These are phyloP conservation scores for Drosophila sp. DNA, from an alignment of 1,140 invertebrate genomes.

Conservation along the genomic window DNA sequence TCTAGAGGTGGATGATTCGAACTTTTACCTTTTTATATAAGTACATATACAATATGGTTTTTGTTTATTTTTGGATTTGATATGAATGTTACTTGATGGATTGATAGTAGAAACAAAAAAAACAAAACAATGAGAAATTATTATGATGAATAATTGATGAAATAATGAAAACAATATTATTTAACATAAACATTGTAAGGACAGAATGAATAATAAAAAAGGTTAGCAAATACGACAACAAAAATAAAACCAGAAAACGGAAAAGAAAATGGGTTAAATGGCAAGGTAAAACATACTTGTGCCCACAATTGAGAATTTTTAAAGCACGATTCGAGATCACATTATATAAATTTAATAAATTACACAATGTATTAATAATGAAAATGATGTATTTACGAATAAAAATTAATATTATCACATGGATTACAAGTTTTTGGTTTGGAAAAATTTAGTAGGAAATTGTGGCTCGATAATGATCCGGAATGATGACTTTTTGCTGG, in stretches of 20 bases:
- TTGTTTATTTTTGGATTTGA: constrained; percentile 66
- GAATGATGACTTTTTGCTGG: constrained; percentile 83
- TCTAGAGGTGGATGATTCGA: constrained; percentile 19
- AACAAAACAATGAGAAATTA: constrained; percentile 21
- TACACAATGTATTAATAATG: constrained; percentile 79
- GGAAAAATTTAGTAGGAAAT: constrained; percentile 65
- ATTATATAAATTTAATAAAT: constrained; percentile 69
- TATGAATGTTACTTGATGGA: constrained; percentile 72
- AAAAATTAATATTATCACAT: constrained; percentile 77
- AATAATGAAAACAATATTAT: constrained; percentile 9
- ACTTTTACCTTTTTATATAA: constrained; percentile 48
- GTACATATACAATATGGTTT: constrained; percentile 48
- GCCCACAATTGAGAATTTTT: constrained; percentile 75
- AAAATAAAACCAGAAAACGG: constrained; percentile 14
- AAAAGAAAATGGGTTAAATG: constrained; percentile 42
- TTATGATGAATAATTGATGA: constrained; percentile 22
- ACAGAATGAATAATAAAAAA: constrained; percentile 29
- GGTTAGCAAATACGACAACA: constrained; percentile 23
- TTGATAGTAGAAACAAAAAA: constrained; percentile 49
- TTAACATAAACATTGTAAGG: constrained; percentile 13
- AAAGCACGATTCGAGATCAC: constrained; percentile 76
- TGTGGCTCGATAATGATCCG: constrained; percentile 65
- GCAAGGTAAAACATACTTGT: neutral
- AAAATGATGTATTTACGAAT: constrained; percentile 78
- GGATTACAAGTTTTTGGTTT: constrained; percentile 50